Evolutionary conservation across 2,113 vertebrate species (phyloP).

Genomic region (Sylvilagus bachmani): DNA sequence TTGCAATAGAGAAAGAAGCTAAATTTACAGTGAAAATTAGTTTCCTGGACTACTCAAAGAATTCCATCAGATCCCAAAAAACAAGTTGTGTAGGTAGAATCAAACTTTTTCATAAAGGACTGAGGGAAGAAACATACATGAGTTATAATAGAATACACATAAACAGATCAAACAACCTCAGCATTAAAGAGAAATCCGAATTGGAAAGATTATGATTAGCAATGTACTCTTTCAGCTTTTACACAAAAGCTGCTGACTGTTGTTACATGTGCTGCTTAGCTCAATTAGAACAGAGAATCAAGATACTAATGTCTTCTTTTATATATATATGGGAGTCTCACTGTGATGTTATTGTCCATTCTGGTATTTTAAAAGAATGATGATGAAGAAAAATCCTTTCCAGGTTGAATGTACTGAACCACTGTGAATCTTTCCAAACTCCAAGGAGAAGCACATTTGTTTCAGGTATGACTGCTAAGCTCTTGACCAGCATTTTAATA

Average conservation of each 20-base stretch:
- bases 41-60: not conserved
- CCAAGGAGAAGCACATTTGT: not conserved
- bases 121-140: not conserved
- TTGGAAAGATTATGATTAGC: not conserved
- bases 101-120: not conserved
- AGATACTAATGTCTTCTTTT: not conserved
- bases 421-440: not conserved
- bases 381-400: not conserved
- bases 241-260: not conserved
- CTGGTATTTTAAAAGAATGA: not conserved
- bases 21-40: not conserved
- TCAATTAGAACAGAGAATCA: constrained; percentile 12
- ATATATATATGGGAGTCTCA: not conserved
- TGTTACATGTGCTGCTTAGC: not conserved
- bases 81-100: not conserved
- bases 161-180: not conserved
- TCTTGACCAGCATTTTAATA: constrained; percentile 18
- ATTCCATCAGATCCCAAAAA: not conserved
- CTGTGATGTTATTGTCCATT: not conserved
- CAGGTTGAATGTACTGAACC: not conserved
- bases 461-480: not conserved
- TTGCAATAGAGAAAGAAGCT: not conserved
- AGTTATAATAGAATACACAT: not conserved
- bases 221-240: not conserved
- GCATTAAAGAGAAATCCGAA: not conserved